Conservation (phyloP, 2,888 invertebrate genomes). For the Diabrotica balteata region DNA sequence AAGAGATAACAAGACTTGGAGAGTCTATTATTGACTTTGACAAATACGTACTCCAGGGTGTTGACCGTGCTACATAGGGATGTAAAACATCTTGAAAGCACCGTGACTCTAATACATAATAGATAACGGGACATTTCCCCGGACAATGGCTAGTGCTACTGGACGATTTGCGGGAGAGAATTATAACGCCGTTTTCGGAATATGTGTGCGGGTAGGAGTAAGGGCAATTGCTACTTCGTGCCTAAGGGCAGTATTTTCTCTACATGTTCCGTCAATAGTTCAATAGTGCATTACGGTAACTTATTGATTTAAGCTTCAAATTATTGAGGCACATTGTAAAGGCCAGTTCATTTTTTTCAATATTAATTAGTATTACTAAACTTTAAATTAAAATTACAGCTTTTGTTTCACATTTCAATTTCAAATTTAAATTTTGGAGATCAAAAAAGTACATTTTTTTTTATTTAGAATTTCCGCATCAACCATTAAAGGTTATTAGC, state of each 20-base stretch:
- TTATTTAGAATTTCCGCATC: no score
- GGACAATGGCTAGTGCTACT: slow-evolving; percentile 31
- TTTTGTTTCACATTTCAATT: no score
- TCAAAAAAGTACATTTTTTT: no score
- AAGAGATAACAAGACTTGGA: slow-evolving; percentile 24
- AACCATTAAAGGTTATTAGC: no score
- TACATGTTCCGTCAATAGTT: slow-evolving; percentile 7
- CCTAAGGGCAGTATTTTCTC: slow-evolving; percentile 16
- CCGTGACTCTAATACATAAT: slow-evolving; percentile 40
- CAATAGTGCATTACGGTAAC: slow-evolving; percentile 4
- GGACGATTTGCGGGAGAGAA: slow-evolving; percentile 26
- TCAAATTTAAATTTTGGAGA: no score
- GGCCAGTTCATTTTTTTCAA: no score
- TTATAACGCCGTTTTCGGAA: slow-evolving; percentile 20
- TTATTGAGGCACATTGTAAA: no score
- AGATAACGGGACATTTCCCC: slow-evolving; percentile 36
- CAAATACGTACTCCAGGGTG: slow-evolving; percentile 35
- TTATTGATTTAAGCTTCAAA: slow-evolving; percentile 3
- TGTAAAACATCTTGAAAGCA: slow-evolving; percentile 39
- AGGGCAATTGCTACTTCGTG: slow-evolving; percentile 21
- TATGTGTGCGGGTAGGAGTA: slow-evolving; percentile 14
- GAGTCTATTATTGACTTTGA: slow-evolving; percentile 39
- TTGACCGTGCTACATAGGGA: slow-evolving; percentile 28
- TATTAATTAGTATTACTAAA: no score
- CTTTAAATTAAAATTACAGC: no score